Conservation (phyloP, 2,888 invertebrate genomes). For the Tromatobia lineatoria region DNA sequence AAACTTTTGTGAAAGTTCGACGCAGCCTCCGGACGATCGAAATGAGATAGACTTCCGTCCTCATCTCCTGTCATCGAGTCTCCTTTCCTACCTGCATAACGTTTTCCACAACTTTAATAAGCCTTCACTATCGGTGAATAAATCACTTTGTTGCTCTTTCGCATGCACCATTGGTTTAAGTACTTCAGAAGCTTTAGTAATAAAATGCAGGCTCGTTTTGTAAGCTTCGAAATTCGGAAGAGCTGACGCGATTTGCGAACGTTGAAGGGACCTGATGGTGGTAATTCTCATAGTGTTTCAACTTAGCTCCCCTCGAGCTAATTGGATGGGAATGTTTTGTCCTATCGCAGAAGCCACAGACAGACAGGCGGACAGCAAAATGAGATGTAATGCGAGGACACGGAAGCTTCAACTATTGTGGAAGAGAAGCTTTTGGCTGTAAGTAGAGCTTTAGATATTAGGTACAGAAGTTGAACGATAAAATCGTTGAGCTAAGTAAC, state of each 20-base stretch:
- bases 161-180: conserved; percentile 27
- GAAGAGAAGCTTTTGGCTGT: neutral
- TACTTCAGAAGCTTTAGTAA: conserved; percentile 13
- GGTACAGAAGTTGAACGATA: neutral
- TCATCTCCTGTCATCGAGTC: conserved; percentile 26
- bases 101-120: conserved; percentile 29
- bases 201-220: conserved; percentile 13
- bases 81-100: neutral
- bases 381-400: neutral
- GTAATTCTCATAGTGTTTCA: conserved; percentile 20
- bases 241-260: neutral
- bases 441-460: neutral
- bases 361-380: neutral
- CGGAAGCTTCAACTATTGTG: neutral
- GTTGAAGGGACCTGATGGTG: conserved; percentile 3
- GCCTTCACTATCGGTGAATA: conserved; percentile 38
- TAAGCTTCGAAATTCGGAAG: conserved; percentile 13
- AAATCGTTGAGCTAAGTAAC: neutral
- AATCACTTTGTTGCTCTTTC: conserved; percentile 38
- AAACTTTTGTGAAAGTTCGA: conserved; percentile 10
- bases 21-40: neutral
- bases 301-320: conserved; percentile 12
- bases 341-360: neutral
- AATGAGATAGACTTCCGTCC: conserved; percentile 25
- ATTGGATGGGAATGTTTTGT: conserved; percentile 39